Conservation (phyloP, 35 echinoderm and acorn worm species). For the Amphiura filiformis region DNA sequence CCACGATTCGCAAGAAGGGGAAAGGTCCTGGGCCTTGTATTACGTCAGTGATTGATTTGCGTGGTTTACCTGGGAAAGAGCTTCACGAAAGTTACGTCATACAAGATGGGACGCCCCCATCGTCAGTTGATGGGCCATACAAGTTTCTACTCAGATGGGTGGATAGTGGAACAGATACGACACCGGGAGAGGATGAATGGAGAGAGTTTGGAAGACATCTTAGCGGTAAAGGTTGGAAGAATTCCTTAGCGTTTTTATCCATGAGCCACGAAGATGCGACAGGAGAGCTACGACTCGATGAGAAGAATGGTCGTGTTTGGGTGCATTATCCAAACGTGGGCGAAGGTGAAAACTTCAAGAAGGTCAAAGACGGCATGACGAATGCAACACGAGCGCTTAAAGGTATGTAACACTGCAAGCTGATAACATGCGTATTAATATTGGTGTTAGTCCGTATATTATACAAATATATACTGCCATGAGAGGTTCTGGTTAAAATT, state of each 20-base stretch:
- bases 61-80: slow-evolving; percentile 17
- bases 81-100: slow-evolving; percentile 62
- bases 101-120: slow-evolving; percentile 68
- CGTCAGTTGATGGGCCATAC: slow-evolving; percentile 48
- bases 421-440: too few species aligned
- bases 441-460: too few species aligned
- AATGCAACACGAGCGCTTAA: slow-evolving; percentile 22
- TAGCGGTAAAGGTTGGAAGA: slow-evolving; percentile 58
- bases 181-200: slow-evolving; percentile 64
- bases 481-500: too few species aligned
- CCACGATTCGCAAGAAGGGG: neutral
- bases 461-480: too few species aligned
- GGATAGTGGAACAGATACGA: slow-evolving; percentile 44
- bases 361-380: slow-evolving; percentile 22
- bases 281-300: slow-evolving; percentile 38
- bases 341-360: slow-evolving; percentile 35
- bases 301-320: slow-evolving; percentile 57
- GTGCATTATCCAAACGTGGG: slow-evolving; percentile 60
- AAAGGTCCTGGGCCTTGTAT: slow-evolving; percentile 64
- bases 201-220: slow-evolving; percentile 45
- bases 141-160: slow-evolving; percentile 49
- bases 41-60: slow-evolving; percentile 55
- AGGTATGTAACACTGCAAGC: too few species aligned
- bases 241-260: slow-evolving; percentile 59
- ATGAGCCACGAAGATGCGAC: slow-evolving; percentile 67